Evolutionary conservation across 2,888 invertebrate species (phyloP).

Genomic region (Sepioteuthis lessoniana): DNA sequence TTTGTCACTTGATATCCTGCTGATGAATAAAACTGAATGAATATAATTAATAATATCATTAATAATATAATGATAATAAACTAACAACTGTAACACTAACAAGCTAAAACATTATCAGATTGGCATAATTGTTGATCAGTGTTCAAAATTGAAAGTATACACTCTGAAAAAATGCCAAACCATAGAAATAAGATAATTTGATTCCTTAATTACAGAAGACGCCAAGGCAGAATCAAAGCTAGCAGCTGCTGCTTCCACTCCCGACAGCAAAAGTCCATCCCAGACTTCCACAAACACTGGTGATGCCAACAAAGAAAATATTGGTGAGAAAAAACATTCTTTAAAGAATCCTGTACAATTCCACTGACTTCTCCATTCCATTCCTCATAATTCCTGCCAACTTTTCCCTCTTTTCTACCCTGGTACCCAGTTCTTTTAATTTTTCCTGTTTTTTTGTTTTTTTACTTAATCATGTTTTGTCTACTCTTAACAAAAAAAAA

Average conservation of each 20-base stretch:
- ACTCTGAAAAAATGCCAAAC: not conserved
- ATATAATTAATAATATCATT: too few species aligned
- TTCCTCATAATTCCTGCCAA: not conserved
- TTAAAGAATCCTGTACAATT: not conserved
- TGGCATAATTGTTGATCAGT: not conserved
- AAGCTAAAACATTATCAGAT: not conserved
- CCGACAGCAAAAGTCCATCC: not conserved
- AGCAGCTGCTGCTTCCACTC: not conserved
- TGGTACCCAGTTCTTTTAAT: not conserved
- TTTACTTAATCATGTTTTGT: not conserved
- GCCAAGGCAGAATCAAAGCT: not conserved
- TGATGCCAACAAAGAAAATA: conserved; percentile 23
- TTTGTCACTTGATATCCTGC: too few species aligned
- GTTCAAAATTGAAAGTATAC: not conserved
- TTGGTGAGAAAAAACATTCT: not conserved
- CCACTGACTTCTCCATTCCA: not conserved
- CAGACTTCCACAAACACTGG: not conserved
- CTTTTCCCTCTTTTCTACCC: not conserved
- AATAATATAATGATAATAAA: too few species aligned
- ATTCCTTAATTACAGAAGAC: not conserved
- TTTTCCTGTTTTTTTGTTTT: not conserved
- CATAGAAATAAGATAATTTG: not conserved
- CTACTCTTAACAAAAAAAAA: too few species aligned
- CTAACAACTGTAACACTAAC: not conserved
- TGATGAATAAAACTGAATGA: too few species aligned